phyloP scores from a whole-genome alignment of 2,113 vertebrate genomes.

The Puma concolor region DNA sequence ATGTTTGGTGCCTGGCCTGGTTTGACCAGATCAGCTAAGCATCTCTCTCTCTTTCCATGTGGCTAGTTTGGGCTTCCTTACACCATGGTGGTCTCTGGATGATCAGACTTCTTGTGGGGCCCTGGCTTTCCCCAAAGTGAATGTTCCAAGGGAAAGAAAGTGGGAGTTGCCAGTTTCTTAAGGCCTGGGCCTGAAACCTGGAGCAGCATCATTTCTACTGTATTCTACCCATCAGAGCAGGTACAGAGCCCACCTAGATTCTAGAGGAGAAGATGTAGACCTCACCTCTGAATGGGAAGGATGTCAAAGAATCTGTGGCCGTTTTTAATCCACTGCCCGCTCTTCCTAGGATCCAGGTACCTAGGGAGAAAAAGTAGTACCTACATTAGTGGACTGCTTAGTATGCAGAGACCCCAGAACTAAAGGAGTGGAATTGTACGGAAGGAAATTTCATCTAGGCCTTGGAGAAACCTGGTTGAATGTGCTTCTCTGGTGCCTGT shows the following conservation, averaged over 20 bases:
- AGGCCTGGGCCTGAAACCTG: not conserved
- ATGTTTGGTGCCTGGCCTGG: not conserved
- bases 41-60: not conserved
- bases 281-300: not conserved
- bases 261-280: not conserved
- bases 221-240: not conserved
- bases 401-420: not conserved
- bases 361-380: not conserved
- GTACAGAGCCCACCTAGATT: not conserved
- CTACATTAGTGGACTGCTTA: not conserved
- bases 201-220: not conserved
- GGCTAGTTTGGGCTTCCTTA: not conserved
- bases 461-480: not conserved
- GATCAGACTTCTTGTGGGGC: not conserved
- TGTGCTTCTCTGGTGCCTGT: not conserved
- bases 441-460: not conserved
- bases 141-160: not conserved
- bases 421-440: not conserved
- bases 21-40: not conserved
- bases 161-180: not conserved
- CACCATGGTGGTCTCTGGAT: not conserved
- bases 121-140: not conserved
- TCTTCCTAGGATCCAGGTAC: not conserved
- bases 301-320: not conserved
- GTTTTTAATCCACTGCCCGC: not conserved